Evolutionary conservation across 1,140 invertebrate species (phyloP), one percentile per base, ranked within the genome.

Genomic region (Ylistrum balloti): DNA sequence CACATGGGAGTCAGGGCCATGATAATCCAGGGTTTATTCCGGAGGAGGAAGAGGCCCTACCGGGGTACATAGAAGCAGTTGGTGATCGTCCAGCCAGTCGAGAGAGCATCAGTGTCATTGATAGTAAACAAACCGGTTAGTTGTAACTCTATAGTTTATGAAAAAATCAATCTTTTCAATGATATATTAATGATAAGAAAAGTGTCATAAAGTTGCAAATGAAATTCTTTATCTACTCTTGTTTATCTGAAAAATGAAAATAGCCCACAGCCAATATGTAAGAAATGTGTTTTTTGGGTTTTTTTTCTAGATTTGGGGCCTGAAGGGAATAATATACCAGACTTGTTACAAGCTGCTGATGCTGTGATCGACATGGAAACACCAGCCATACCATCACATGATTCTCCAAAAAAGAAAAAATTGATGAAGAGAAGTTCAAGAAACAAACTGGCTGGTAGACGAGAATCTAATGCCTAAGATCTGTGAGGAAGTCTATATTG

Each of bases 391-490:
- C 28, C 85, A 33, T 45, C n/a, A 87, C 33, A 87, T 28, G 86
- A n/a, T 11, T 74, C 56, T 74, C 56, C 56, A 28, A 74, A n/a
- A n/a, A 56, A 56, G 34, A 90, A 87, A 45, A 90, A 90, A 86
- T 34, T 45, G 10, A 85, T 33, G 38, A 85, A 86, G 17, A 89
- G 48, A n/a, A 87, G 56, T 74, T 74, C 48, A 22, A 91, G 87
- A 48, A 90, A 88, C 56, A 88, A 88, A 38, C 56, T 33, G 2
- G 33, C 15, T 32, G 7, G 33, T 32, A 56, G 34, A 33, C 13
- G 33, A 86, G 90, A 91, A 11, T 91, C 90, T 15, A 86, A 91
- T 28, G 90, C 88, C 33, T 91, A 88, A 87, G 86, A 35, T 7
- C 13, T 56, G 9, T 15, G 17, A 56, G 45, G 17, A 56, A 13